These are phyloP conservation scores for Pachliopta kotzebuea DNA, from an alignment of 2,888 invertebrate species.

Conservation along the genomic window DNA sequence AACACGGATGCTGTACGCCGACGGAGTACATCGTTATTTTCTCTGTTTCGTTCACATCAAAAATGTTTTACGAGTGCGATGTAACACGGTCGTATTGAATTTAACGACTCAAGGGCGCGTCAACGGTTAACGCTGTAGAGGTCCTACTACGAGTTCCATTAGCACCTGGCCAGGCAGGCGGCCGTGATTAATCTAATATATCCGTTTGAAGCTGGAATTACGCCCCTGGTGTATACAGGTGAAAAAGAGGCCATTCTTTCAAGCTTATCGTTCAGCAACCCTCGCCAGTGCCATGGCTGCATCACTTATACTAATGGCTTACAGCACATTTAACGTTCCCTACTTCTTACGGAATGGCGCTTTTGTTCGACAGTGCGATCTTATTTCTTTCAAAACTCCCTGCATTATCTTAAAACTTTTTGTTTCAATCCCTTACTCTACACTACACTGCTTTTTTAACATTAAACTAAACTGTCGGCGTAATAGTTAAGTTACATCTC, in stretches of 20 bases:
- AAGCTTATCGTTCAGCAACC: constrained; percentile 40
- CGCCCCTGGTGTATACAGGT: constrained; percentile 47
- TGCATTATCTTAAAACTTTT: constrained; percentile 17
- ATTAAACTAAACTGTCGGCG: background rate
- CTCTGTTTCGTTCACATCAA: constrained; percentile 30
- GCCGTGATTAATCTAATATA: constrained; percentile 71
- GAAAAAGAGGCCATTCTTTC: constrained; percentile 45
- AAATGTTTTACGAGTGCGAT: constrained; percentile 28
- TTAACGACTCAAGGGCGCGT: constrained; percentile 46
- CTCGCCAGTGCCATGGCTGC: constrained; percentile 41
- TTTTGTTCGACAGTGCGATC: constrained; percentile 29
- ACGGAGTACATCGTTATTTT: constrained; percentile 11
- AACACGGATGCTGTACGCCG: constrained; percentile 12
- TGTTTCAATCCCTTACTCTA: constrained; percentile 2
- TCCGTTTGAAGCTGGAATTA: constrained; percentile 63
- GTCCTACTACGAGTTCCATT: constrained; percentile 59
- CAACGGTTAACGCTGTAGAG: constrained; percentile 51
- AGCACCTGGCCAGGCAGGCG: constrained; percentile 63
- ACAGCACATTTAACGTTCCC: constrained; percentile 50
- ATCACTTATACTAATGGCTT: constrained; percentile 53
- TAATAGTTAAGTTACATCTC: background rate
- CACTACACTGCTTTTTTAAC: background rate
- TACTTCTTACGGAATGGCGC: constrained; percentile 34
- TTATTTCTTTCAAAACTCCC: constrained; percentile 26
- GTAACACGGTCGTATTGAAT: constrained; percentile 40